Percentiles rank a stretch among this genome's conserved stretches.
Conservation (phyloP, 1,140 invertebrate species). For the Drosophila ogumai region DNA sequence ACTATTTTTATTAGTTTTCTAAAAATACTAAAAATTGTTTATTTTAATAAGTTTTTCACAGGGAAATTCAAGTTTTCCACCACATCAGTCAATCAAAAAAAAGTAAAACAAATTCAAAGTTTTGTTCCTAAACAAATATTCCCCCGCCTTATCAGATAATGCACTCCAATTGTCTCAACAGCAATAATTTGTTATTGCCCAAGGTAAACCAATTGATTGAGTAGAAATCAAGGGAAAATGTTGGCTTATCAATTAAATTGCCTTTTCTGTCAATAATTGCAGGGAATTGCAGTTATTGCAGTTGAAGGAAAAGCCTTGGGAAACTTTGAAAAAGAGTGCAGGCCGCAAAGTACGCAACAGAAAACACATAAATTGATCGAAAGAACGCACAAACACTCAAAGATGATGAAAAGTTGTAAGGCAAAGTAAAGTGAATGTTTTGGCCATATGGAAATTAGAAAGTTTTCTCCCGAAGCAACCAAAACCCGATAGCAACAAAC, state of each 20-base stretch:
- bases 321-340: constrained; percentile 47
- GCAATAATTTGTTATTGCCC: constrained; percentile 10
- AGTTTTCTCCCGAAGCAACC: constrained; percentile 54
- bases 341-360: constrained; percentile 60
- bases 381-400: constrained; percentile 20
- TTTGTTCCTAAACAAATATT: no score
- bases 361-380: constrained; percentile 41
- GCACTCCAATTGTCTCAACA: constrained; percentile 1
- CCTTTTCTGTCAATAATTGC: constrained; percentile 67
- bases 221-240: constrained; percentile 4
- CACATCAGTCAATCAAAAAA: neutral
- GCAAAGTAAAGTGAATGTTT: constrained; percentile 60
- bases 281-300: constrained; percentile 42
- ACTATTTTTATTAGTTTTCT: neutral
- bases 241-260: constrained; percentile 66
- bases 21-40: neutral
- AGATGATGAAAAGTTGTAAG: constrained; percentile 60
- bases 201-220: constrained; percentile 29
- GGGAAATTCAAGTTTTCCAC: neutral
- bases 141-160: constrained; percentile 2
- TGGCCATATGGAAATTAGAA: constrained; percentile 72
- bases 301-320: constrained; percentile 41
- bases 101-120: neutral
- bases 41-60: no score
- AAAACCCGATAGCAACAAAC: constrained; percentile 42